Percentiles rank a stretch among this genome's conserved stretches.
These are phyloP conservation scores for Pristiophorus japonicus DNA, from an alignment of 2,113 vertebrate genomes.

Conservation along the genomic window DNA sequence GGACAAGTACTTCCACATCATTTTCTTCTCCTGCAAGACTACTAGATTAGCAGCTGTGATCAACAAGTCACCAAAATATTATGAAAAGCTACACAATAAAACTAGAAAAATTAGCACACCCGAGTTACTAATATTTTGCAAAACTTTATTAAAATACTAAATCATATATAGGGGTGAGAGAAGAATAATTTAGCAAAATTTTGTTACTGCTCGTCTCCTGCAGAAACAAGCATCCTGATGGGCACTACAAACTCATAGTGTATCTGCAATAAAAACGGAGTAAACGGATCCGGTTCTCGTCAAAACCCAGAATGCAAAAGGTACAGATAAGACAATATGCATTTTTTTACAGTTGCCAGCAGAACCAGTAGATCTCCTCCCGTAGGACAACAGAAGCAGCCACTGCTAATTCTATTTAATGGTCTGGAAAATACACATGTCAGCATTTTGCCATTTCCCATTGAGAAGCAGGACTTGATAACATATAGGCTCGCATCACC, in stretches of 20 bases:
- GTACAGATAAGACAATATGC: slow-evolving; percentile 48
- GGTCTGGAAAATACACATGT: slow-evolving; percentile 53
- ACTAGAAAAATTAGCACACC: not conserved
- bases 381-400: slow-evolving; percentile 48
- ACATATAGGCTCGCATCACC: slow-evolving; percentile 52
- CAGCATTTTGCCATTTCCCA: slow-evolving; percentile 44
- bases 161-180: not conserved
- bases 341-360: slow-evolving; percentile 45
- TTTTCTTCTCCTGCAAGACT: not conserved
- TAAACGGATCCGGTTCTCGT: slow-evolving; percentile 42
- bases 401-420: slow-evolving; percentile 48
- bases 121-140: not conserved
- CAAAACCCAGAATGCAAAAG: slow-evolving; percentile 55
- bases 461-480: slow-evolving; percentile 49
- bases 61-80: no score
- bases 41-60: no score
- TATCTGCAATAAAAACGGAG: not conserved
- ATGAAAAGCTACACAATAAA: not conserved
- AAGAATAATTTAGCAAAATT: not conserved
- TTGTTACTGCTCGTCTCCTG: not conserved
- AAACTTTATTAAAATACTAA: slow-evolving; percentile 4
- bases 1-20: not conserved
- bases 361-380: slow-evolving; percentile 50
- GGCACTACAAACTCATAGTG: not conserved
- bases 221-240: not conserved